These are phyloP conservation scores for Darevskia mixta DNA, from an alignment of 2,797 vertebrate genomes.

Conservation along the genomic window DNA sequence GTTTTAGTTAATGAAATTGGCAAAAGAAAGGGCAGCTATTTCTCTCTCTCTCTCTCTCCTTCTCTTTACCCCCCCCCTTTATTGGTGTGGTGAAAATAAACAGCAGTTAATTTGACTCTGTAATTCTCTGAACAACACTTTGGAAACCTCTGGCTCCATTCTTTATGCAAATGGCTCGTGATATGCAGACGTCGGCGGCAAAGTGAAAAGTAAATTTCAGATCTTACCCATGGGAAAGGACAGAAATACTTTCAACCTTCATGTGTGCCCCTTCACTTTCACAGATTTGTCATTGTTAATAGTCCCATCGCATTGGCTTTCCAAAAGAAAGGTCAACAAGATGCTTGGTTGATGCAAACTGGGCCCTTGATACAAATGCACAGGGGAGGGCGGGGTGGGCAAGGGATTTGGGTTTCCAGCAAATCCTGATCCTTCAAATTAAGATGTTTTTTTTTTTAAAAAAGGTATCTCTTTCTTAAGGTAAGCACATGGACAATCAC, in stretches of 20 bases:
- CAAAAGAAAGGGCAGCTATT: slow-evolving; percentile 49
- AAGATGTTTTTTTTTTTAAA: background rate
- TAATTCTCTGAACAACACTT: slow-evolving; percentile 51
- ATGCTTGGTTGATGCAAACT: background rate
- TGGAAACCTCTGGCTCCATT: slow-evolving; percentile 48
- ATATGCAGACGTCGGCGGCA: slow-evolving; percentile 41
- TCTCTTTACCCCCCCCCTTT: background rate
- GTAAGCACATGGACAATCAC: background rate
- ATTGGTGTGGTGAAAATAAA: slow-evolving; percentile 54
- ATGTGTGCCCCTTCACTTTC: slow-evolving; percentile 55
- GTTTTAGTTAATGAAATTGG: slow-evolving; percentile 73
- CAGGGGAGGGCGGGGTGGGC: too few relatives aligned
- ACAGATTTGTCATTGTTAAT: slow-evolving; percentile 63
- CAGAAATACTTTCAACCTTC: slow-evolving; percentile 60
- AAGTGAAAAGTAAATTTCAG: slow-evolving; percentile 71
- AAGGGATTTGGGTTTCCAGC: background rate
- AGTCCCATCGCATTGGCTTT: slow-evolving; percentile 26
- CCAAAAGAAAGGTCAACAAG: slow-evolving; percentile 40
- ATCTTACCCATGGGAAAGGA: slow-evolving; percentile 67
- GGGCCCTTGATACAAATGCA: background rate
- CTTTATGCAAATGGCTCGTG: slow-evolving; percentile 49
- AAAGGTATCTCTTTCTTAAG: background rate
- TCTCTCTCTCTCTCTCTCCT: slow-evolving; percentile 20
- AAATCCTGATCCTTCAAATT: background rate
- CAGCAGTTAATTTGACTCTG: slow-evolving; percentile 54